A percentile compares a stretch with the other conserved stretches of the same genome.
Conservation (phyloP, 2,797 vertebrate genomes). For the Myioborus miniatus region DNA sequence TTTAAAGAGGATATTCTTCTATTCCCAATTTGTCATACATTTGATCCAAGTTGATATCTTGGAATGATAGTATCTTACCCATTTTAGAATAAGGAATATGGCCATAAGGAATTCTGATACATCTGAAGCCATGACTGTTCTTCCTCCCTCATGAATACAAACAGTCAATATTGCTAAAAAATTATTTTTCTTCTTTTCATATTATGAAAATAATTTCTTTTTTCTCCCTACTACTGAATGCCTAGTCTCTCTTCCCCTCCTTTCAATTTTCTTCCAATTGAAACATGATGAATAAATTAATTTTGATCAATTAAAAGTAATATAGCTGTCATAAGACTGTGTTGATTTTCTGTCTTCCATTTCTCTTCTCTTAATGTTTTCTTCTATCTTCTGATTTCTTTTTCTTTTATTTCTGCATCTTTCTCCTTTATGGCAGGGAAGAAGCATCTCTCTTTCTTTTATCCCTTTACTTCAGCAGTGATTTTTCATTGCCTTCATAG, state of each 20-base stretch:
- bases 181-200: not conserved
- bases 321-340: not conserved
- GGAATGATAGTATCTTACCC: not conserved
- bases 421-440: not conserved
- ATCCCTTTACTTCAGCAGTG: not conserved
- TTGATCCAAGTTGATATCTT: not conserved
- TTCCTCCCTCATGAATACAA: accelerated
- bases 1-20: not conserved
- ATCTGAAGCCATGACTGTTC: not conserved
- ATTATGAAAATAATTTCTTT: not conserved
- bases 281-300: not conserved
- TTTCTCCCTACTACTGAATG: not conserved
- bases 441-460: conserved; percentile 7
- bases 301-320: not conserved
- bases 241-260: not conserved
- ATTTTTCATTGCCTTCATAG: conserved; percentile 51
- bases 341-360: not conserved
- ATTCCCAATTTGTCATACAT: accelerated
- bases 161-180: not conserved
- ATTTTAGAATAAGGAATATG: not conserved
- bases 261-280: not conserved
- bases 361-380: not conserved
- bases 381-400: not conserved
- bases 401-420: not conserved
- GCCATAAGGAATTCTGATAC: not conserved